Evolutionary conservation across 2,888 invertebrate species (phyloP).

Genomic region (Latrodectus elegans): DNA sequence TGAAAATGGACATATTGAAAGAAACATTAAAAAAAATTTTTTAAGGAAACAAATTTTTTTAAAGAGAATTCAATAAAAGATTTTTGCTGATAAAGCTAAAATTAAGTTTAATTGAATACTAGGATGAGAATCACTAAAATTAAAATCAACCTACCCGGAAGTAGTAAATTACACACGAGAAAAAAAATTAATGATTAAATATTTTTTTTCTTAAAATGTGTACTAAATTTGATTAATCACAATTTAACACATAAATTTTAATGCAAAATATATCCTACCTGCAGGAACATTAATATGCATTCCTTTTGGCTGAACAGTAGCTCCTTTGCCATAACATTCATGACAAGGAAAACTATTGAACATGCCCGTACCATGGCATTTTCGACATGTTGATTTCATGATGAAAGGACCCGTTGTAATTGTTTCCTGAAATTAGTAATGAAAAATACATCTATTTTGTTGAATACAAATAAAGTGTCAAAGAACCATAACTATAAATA

Average conservation of each 20-base stretch:
- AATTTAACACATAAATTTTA: not conserved
- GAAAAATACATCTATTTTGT: too few species aligned
- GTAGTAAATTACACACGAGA: too few species aligned
- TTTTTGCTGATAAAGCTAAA: not conserved
- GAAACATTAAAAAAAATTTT: too few species aligned
- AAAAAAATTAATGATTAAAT: too few species aligned
- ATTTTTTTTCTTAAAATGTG: too few species aligned
- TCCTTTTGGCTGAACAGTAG: conserved; percentile 89
- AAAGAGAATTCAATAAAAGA: too few species aligned
- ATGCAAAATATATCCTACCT: conserved; percentile 74
- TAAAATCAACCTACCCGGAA: not conserved
- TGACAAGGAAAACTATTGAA: conserved; percentile 91
- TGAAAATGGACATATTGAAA: too few species aligned
- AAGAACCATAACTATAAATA: too few species aligned
- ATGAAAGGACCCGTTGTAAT: conserved; percentile 88
- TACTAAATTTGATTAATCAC: too few species aligned
- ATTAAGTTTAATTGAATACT: not conserved
- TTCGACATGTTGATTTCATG: conserved; percentile 95
- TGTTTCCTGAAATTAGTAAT: conserved; percentile 75
- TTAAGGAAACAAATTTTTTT: too few species aligned
- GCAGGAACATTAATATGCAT: conserved; percentile 95
- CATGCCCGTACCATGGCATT: conserved; percentile 90
- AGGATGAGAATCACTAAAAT: not conserved
- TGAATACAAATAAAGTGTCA: too few species aligned
- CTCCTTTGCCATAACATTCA: conserved; percentile 95